phyloP scores from a whole-genome alignment of 2,888 invertebrate genomes.

The Mesorhabditis sp. region DNA sequence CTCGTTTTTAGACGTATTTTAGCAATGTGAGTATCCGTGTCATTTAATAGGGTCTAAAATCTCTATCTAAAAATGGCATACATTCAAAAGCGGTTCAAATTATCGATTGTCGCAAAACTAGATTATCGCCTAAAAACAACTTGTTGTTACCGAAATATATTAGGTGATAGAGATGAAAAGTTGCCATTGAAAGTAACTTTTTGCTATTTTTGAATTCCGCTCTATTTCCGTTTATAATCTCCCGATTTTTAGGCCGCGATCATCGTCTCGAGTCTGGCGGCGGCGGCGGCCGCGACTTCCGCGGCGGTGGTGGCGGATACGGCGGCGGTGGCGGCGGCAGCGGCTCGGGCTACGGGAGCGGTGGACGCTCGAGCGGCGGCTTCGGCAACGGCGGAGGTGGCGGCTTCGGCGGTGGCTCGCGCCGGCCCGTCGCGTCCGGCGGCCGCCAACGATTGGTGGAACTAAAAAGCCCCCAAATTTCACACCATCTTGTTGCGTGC shows the following conservation, averaged over 20 bases:
- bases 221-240: too few relatives aligned
- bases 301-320: conserved; percentile 16
- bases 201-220: too few relatives aligned
- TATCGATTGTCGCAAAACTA: not conserved
- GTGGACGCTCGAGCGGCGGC: conserved; percentile 20
- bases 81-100: not conserved
- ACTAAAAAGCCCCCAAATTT: conserved; percentile 7
- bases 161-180: not conserved
- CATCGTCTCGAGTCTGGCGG: conserved; percentile 49
- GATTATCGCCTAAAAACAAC: not conserved
- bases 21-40: too few relatives aligned
- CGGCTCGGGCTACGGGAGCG: conserved; percentile 5
- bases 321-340: conserved; percentile 8
- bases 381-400: conserved; percentile 8
- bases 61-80: too few relatives aligned
- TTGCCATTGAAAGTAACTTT: too few relatives aligned
- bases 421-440: conserved; percentile 14
- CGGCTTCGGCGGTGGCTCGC: conserved; percentile 17
- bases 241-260: conserved; percentile 40
- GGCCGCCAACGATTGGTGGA: conserved; percentile 20
- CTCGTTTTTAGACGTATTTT: too few relatives aligned
- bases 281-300: conserved; percentile 16
- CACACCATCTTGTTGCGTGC: not conserved
- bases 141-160: not conserved
- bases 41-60: too few relatives aligned